A percentile compares a stretch with the other conserved stretches of the same genome.
These are phyloP conservation scores for Phymastichus coffea DNA, from an alignment of 1,140 invertebrate species.

Conservation along the genomic window DNA sequence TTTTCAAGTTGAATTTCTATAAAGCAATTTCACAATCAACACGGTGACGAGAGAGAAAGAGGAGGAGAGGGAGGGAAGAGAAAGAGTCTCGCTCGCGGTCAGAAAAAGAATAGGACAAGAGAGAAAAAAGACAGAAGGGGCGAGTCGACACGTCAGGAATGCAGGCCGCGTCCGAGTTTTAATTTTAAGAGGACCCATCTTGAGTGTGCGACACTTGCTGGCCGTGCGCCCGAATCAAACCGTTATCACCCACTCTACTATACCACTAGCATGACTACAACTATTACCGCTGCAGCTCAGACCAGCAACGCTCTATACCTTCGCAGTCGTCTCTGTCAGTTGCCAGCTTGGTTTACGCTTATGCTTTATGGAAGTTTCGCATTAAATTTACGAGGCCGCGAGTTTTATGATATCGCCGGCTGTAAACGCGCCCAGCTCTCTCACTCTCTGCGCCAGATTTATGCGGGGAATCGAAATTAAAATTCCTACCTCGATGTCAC, in stretches of 20 bases:
- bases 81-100: background rate
- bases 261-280: no score
- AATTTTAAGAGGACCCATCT: background rate
- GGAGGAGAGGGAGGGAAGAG: background rate
- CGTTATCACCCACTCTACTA: background rate
- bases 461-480: conserved; percentile 43
- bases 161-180: background rate
- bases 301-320: no score
- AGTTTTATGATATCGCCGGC: conserved; percentile 43
- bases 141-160: background rate
- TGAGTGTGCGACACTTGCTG: background rate
- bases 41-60: no score
- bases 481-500: conserved; percentile 28
- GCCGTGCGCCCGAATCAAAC: background rate
- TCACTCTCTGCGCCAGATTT: conserved; percentile 39
- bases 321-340: conserved; percentile 38
- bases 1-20: no score
- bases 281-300: no score
- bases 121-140: background rate
- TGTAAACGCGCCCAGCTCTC: no score
- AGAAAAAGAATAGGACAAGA: background rate
- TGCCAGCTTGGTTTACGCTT: conserved; percentile 38
- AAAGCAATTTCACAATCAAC: no score
- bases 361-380: conserved; percentile 46
- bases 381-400: conserved; percentile 45